Base-by-base conservation (phyloP, 2,797 vertebrate genomes). In the Amazonetta brasiliensis region DNA sequence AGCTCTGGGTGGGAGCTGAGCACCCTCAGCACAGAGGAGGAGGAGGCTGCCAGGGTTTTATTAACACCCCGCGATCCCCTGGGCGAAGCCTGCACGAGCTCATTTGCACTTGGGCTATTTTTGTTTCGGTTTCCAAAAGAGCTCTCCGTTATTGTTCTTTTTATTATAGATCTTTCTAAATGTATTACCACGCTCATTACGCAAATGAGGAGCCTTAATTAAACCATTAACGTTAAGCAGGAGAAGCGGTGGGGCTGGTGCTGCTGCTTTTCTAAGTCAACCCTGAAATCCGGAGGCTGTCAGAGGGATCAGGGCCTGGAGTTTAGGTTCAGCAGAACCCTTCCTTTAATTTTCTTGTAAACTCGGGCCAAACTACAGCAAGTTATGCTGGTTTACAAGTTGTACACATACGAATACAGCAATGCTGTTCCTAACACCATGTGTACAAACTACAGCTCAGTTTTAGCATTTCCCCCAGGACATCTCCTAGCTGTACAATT, bases 121-220 rank as follows among this genome's bases (percentile, higher is more conserved):
- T 77, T 75, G 43, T 62, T 89, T 82, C 89, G 21, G 11, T 77
- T 97, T 97, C 80, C 89, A 90, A 92, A 77, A 7, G 67, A 95
- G 88, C 87, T 76, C 62, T 1, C 48, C 44, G 1, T 76, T 95
- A 92, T 91, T 97, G 59, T 92, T 97, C 84, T 92, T 87, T 91
- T 96, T 87, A 97, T 81, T 84, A 74, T 55, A 12, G 50, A 87
- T 62, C 66, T 96, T 96, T 82, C 68, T 76, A 93, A 96, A 92
- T 13, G 69, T 41, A 84, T 95, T 92, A 96, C 78, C 84, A 5
- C 48, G 4, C 73, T 80, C 80, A 33, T 96, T 97, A 97, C 79
- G 83, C 88, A 96, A 96, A 97, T 80, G 46, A 96, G 91, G 78
- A 83, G 72, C 37, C 94, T 97, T 96, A 97, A 97, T 97, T 96